Percentiles rank a stretch among this genome's conserved stretches.
These are phyloP conservation scores for Leptura quadrifasciata DNA, from an alignment of 2,888 invertebrate species.

Conservation along the genomic window DNA sequence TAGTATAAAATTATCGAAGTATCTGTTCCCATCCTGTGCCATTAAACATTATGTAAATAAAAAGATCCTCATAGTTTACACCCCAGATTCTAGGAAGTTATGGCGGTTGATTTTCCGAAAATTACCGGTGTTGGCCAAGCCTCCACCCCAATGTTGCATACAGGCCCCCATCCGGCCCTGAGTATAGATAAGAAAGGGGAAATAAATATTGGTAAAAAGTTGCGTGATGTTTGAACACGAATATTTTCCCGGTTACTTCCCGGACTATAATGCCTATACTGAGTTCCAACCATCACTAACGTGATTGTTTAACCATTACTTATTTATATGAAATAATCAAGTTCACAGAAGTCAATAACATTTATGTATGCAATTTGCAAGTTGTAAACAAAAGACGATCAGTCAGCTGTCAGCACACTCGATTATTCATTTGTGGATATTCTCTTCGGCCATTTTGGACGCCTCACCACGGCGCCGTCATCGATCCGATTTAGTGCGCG, in stretches of 20 bases:
- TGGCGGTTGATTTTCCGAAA: too few species aligned
- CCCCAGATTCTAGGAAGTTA: too few species aligned
- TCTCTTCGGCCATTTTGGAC: slow-evolving; percentile 52
- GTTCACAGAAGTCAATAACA: slow-evolving; percentile 27
- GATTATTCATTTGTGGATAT: slow-evolving; percentile 21
- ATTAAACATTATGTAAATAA: too few species aligned
- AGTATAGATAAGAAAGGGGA: too few species aligned
- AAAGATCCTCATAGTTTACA: too few species aligned
- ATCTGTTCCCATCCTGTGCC: too few species aligned
- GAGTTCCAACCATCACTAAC: background rate
- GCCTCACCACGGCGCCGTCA: slow-evolving; percentile 52
- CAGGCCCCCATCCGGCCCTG: too few species aligned
- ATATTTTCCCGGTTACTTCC: background rate
- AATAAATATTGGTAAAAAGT: background rate
- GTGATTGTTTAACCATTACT: background rate
- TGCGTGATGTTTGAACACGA: background rate
- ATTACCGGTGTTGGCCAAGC: too few species aligned
- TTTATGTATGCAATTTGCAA: slow-evolving; percentile 12
- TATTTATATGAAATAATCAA: slow-evolving; percentile 21
- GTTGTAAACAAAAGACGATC: slow-evolving; percentile 26
- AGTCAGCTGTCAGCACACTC: slow-evolving; percentile 20
- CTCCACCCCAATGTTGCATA: too few species aligned
- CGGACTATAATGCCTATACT: background rate
- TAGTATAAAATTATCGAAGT: too few species aligned
- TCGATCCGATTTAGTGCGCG: slow-evolving; percentile 61